Base-by-base conservation (phyloP, 2,113 vertebrate species). In the Mastomys natalensis region DNA sequence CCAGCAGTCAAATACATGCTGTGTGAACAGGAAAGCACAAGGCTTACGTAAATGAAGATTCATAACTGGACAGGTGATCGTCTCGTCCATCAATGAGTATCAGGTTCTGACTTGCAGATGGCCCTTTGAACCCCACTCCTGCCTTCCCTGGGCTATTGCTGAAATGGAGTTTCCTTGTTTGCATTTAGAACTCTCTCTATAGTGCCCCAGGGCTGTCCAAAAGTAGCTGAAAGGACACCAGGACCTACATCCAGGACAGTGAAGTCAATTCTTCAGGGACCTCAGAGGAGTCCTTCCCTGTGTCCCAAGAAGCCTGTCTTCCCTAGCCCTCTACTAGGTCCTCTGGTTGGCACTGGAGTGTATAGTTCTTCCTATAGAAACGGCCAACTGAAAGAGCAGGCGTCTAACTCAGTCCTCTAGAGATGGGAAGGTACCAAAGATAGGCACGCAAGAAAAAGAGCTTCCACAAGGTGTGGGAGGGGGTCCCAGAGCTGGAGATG, bases 1-100 rank as follows among this genome's bases (percentile, higher is more conserved):
- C 66, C 64, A 0, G 64, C 22, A 5, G 58, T 16, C 37, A 0
- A 7, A 26, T 21, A 34, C 11, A 17, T 11, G 4, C 5, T 4
- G 0, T 19, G 43, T 51, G 48, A 15, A 58, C 43, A 31, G 22
- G 51, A n/a, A 62, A 21, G n/a, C 72, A 43, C 31, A 0, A 29
- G 53, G 13, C 31, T 15, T 51, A 29, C 29, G 64, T 34, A 68
- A n/a, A 55, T 12, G 37, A 17, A 24, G 15, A 34, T 40, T 15
- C 21, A 45, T 40, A 48, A n/a, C 64, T 55, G 22, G 1, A 3
- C 11, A 19, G 90, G 80, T 70, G 58, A 85, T 11, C 15, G 7
- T 45, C 40, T 9, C 11, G 0, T 62, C 81, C 70, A 15, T 0
- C 3, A 22, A 24, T n/a, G 22, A 40, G 84, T 29, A 53, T 66